Base-by-base conservation (phyloP, 2,797 vertebrate species). In the Mormyrops boulengeri region DNA sequence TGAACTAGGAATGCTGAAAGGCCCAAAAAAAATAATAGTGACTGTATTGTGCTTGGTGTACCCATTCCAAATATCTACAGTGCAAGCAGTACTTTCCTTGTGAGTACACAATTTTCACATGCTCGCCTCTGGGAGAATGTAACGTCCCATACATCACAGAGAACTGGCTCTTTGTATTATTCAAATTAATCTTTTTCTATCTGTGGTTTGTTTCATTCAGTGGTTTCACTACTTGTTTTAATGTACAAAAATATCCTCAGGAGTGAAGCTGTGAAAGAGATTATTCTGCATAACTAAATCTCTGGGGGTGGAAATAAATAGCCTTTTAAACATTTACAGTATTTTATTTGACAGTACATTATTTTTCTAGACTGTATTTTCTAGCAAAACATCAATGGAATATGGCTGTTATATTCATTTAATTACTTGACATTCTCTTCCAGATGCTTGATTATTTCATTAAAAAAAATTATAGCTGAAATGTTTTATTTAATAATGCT, bases 181-280 rank as follows among this genome's bases (percentile, higher is more conserved):
- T 82, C 77, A 82, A 82, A 82, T 82, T 82, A 82, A 44, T 41
- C n/a, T 60, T 49, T 8, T 82, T 82, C 47, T 85, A 52, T 85
- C 84, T 85, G 22, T 50, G 17, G 38, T 85, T 85, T 85, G 82
- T 53, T 49, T 85, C 41, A 49, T 52, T 85, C 77, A 47, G 34
- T 11, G 44, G 41, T 47, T 47, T 82, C 84, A 85, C 84, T 49
- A 9, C 49, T 85, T 53, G 84, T 85, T 85, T 52, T 30, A 52
- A 85, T 41, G 22, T 85, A 11, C 22, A 85, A 82, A 85, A 85
- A 82, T 82, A 82, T 82, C 77, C 38, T n/a, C 41, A 41, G 84
- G 49, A 49, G 84, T 52, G 84, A 85, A 49, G 22, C 84, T 85
- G 44, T 14, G n/a, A 11, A 85, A 22, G 22, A 52, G 44, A 52